These are phyloP conservation scores for Pachyuromys duprasi DNA, from an alignment of 2,797 vertebrate species.

Conservation along the genomic window DNA sequence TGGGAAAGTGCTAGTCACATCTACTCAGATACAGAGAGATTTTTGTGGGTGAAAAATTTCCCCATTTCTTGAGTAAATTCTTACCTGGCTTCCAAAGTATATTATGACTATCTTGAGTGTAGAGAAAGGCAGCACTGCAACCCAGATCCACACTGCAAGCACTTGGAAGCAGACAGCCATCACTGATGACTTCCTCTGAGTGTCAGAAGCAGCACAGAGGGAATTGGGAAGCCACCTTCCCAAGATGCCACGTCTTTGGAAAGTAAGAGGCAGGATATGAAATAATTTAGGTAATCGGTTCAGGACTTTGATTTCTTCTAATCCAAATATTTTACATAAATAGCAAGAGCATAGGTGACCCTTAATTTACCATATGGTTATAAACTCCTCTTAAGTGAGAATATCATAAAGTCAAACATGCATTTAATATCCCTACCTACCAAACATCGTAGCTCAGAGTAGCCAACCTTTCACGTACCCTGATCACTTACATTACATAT, in stretches of 20 bases:
- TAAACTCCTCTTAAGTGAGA: neutral
- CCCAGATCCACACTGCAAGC: fast-evolving
- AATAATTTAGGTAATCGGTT: neutral
- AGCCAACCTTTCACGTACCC: neutral
- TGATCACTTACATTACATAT: neutral
- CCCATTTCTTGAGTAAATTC: neutral
- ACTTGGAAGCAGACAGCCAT: neutral
- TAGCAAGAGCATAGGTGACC: neutral
- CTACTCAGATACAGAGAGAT: neutral
- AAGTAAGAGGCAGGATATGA: neutral
- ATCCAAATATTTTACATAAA: neutral
- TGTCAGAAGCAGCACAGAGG: neutral
- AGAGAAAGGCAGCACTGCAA: neutral
- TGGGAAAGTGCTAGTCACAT: neutral
- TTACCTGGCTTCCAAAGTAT: neutral
- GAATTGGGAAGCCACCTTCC: neutral
- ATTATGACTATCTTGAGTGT: neutral
- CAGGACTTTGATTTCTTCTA: neutral
- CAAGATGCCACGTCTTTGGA: neutral
- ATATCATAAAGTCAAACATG: neutral
- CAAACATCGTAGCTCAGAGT: neutral
- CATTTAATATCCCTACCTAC: neutral
- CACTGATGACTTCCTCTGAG: neutral
- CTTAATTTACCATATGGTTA: neutral
- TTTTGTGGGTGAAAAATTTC: slow-evolving; percentile 3